Evolutionary conservation across 2,888 invertebrate genomes (phyloP).

Genomic region (Caenorhabditis zanzibari): DNA sequence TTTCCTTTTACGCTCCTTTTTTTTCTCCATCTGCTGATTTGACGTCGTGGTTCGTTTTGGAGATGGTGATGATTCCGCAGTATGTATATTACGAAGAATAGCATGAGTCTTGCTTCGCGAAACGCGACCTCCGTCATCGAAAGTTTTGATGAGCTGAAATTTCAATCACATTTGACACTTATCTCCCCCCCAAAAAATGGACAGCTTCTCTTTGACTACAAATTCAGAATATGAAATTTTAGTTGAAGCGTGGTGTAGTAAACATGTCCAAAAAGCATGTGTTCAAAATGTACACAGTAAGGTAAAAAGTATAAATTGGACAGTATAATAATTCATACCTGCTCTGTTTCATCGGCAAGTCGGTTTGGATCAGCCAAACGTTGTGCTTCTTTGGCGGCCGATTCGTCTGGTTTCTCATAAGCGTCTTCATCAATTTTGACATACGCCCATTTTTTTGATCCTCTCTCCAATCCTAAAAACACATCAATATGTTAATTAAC

Average conservation of each 20-base stretch:
- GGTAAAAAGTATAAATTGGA: too few species aligned
- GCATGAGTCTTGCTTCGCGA: conserved; percentile 24
- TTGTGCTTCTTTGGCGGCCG: conserved; percentile 11
- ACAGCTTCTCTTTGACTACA: too few species aligned
- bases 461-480: background rate
- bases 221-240: too few species aligned
- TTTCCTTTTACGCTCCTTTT: conserved; percentile 20
- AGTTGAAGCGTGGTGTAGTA: too few species aligned
- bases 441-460: background rate
- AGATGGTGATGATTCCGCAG: background rate
- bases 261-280: too few species aligned
- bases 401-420: conserved; percentile 24
- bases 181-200: too few species aligned
- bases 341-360: conserved; percentile 25
- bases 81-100: background rate
- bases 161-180: too few species aligned
- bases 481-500: background rate
- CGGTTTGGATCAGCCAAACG: conserved; percentile 41
- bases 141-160: conserved; percentile 33
- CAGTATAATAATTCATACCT: too few species aligned
- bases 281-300: too few species aligned
- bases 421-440: background rate
- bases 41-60: background rate
- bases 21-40: background rate
- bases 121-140: background rate